Evolutionary conservation across 2,888 invertebrate genomes (phyloP).

Genomic region (Tigriopus californicus): DNA sequence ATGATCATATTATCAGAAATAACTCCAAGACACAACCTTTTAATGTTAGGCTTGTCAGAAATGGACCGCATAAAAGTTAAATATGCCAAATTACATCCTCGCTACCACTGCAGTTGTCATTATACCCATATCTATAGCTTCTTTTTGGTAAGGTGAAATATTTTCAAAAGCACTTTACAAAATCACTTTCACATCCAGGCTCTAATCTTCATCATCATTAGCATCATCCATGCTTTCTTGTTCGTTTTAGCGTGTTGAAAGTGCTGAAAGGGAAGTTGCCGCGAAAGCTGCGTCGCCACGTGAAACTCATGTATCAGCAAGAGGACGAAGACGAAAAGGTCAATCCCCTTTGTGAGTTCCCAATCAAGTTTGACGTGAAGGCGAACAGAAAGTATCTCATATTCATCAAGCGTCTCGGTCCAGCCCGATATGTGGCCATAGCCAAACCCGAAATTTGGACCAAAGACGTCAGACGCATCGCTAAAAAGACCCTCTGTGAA

Average conservation of each 20-base stretch:
- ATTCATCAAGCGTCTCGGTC: background rate
- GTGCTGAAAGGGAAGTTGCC: slow-evolving; percentile 1
- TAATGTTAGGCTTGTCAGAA: no score
- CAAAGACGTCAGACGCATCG: background rate
- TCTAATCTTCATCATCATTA: no score
- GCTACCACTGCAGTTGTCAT: no score
- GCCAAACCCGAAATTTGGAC: slow-evolving; percentile 1
- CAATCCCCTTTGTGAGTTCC: background rate
- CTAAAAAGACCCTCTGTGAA: slow-evolving; percentile 2
- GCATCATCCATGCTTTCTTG: background rate
- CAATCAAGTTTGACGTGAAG: background rate
- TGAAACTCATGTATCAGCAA: background rate
- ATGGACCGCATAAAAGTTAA: no score
- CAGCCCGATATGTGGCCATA: background rate
- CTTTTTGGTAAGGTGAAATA: no score
- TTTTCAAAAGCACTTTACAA: no score
- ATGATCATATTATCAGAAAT: no score
- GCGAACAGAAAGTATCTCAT: background rate
- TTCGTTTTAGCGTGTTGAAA: background rate
- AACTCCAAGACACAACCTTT: no score
- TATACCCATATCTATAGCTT: no score
- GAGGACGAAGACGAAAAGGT: background rate
- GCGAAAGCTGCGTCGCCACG: background rate
- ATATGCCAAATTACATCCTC: no score
- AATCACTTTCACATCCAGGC: no score